Evolutionary conservation across 1,140 invertebrate genomes (phyloP), one percentile per base, ranked within the genome.

Genomic region (Megathymus violae): DNA sequence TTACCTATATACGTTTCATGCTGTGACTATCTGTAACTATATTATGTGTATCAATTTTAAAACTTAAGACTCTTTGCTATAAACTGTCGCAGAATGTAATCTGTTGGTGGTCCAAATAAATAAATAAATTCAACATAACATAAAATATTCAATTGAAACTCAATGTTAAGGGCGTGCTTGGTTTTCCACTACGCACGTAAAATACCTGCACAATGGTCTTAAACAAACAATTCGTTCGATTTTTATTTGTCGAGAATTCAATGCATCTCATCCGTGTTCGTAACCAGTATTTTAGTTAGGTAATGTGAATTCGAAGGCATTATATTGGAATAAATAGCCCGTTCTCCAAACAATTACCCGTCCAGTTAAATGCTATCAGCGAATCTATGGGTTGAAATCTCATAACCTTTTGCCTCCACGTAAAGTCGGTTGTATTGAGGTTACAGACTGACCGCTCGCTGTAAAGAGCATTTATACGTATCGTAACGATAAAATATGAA

Each of bases 381-480:
- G 69, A 78, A 84, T 86, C 82, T 85, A 78, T 79, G 77, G 82
- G 75, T 85, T 80, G 76, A 85, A 84, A 85, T 86, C 82, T 85
- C 74, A 74, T 85, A 86, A 88, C 83, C 82, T 86, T 83, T 86
- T 85, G 83, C 82, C 82, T 85, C 74, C 76, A 75, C 85, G 80
- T 77, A 69, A 78, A 81, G 76, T 71, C 64, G 74, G 74, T 64
- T 74, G 68, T 69, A 72, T 48, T 65, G 60, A 69, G 56, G 50
- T 62, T 63, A 67, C 58, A 60, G 67, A 68, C 64, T 77, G 74
- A 75, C 72, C n/a, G n/a, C n/a, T n/a, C 70, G 50, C 40, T 9
- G 17, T 52, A 60, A 69, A 69, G 67, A 51, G 36, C 59, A 27
- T 74, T 84, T 74, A 79, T 74, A 76, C 64, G 36, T 51, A 52